Evolutionary conservation across 1,140 invertebrate species (phyloP).

Genomic region (Coelopa frigida): DNA sequence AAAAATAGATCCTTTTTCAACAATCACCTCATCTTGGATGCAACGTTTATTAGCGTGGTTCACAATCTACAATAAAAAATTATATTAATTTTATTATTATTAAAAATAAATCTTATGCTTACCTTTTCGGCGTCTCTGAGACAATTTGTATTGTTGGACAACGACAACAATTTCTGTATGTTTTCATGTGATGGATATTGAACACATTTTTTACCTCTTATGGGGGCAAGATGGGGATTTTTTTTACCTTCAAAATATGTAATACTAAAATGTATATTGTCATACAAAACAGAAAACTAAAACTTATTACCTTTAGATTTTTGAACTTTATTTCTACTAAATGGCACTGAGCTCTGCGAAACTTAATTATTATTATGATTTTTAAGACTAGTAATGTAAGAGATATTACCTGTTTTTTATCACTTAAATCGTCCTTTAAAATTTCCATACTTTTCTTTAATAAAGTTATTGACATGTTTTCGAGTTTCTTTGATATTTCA

Average conservation of each 20-base stretch:
- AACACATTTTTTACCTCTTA: background rate
- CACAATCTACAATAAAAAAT: constrained; percentile 11
- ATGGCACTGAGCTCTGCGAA: no score
- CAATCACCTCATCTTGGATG: constrained; percentile 6
- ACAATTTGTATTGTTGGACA: constrained; percentile 10
- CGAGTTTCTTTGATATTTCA: background rate
- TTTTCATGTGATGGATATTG: constrained; percentile 13
- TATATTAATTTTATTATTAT: background rate
- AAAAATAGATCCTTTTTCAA: constrained; percentile 9
- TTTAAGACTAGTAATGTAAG: background rate
- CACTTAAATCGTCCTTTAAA: constrained; percentile 6
- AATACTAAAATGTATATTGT: background rate
- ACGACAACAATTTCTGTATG: constrained; percentile 8
- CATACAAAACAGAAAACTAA: background rate
- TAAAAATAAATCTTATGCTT: background rate
- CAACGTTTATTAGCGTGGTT: constrained; percentile 9
- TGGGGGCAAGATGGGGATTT: background rate
- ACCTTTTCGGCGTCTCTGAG: constrained; percentile 12
- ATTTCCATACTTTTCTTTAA: constrained; percentile 17
- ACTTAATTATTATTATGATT: background rate
- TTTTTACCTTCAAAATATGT: no score
- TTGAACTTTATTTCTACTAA: background rate
- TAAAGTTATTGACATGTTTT: constrained; percentile 12
- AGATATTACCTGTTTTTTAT: constrained; percentile 5
- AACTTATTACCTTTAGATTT: background rate